Percentiles rank a stretch among this genome's conserved stretches.
phyloP scores from a whole-genome alignment of 2,888 invertebrate species.

The Petrolisthes manimaculis region DNA sequence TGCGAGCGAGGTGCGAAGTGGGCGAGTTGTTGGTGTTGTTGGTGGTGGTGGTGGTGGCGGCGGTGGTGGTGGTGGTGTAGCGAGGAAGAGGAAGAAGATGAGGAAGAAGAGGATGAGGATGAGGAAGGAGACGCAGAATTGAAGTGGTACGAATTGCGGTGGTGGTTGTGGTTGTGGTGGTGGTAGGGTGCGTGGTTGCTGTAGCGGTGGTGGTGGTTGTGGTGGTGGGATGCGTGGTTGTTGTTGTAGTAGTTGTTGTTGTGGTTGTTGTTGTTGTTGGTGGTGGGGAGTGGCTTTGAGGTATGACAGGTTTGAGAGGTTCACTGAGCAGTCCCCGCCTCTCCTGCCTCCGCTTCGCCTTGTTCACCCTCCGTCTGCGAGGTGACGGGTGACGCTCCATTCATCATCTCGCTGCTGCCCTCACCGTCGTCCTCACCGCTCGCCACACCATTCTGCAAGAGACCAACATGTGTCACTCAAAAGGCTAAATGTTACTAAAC shows the following conservation, averaged over 20 bases:
- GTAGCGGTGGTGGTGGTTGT: slow-evolving; percentile 22
- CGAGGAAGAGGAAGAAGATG: neutral
- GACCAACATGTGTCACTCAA: neutral
- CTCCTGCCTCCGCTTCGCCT: slow-evolving; percentile 35
- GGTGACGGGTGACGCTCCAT: slow-evolving; percentile 40
- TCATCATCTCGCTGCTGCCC: slow-evolving; percentile 48
- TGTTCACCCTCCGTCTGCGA: slow-evolving; percentile 32
- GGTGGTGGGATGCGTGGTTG: slow-evolving; percentile 5
- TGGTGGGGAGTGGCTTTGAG: neutral
- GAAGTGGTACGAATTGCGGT: neutral
- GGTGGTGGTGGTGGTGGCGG: neutral
- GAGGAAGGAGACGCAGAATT: neutral
- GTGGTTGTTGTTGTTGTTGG: neutral
- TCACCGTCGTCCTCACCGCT: slow-evolving; percentile 51
- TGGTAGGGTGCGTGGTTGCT: slow-evolving; percentile 4
- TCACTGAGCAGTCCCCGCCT: slow-evolving; percentile 48
- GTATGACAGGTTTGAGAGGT: slow-evolving; percentile 15
- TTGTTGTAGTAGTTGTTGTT: slow-evolving; percentile 12
- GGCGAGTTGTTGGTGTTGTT: slow-evolving; percentile 5
- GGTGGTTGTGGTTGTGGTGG: neutral
- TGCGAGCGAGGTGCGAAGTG: neutral
- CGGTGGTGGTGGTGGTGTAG: slow-evolving; percentile 17
- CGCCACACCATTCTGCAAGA: slow-evolving; percentile 46
- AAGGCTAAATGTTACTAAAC: neutral
- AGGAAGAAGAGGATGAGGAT: neutral